Base-by-base conservation (phyloP, 2,797 vertebrate genomes). In the Platalea minor region DNA sequence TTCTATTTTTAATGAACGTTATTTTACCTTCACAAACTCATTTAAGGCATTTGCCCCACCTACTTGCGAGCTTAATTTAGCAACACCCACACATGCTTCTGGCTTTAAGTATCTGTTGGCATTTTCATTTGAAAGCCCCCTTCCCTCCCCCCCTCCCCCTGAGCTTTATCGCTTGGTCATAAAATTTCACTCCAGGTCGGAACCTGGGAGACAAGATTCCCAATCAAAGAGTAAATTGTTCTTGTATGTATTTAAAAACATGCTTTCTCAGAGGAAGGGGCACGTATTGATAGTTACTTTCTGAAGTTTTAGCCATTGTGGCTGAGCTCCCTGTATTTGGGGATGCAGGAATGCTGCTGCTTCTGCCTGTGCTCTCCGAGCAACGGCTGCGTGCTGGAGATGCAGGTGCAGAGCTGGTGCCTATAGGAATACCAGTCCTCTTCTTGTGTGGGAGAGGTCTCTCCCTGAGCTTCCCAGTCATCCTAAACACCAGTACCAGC, bases 1-100 rank as follows among this genome's bases (percentile, higher is more conserved):
- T 98, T 97, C 97, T 98, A 95, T 98, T 98, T 98, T 98, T 97
- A 98, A 98, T 98, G 97, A 98, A 97, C 95, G 90, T 98, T 97
- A 96, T 97, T 98, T 98, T 98, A 97, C 97, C 95, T 97, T 97
- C 89, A 43, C 97, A 94, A 97, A 97, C 97, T 97, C 96, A 77
- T 96, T 97, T 91, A 97, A 96, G 81, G 94, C 82, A 57, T 96
- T 97, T 96, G 91, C 86, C 90, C 91, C 94, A 93, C 96, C 95
- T 95, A 96, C 96, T 96, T 87, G 95, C 1, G 37, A 95, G 96
- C 97, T 98, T 98, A 98, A 98, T 98, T 98, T 98, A 97, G 98
- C 97, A 97, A 92, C 98, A 91, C 95, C 93, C 95, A 91, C 90
- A 84, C 88, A 41, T 15, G 57, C 79, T 97, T 63, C 87, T 96